Percentiles rank a stretch among this genome's conserved stretches.
These are phyloP conservation scores for Tapirus terrestris DNA, from an alignment of 2,113 vertebrate genomes.

Conservation along the genomic window DNA sequence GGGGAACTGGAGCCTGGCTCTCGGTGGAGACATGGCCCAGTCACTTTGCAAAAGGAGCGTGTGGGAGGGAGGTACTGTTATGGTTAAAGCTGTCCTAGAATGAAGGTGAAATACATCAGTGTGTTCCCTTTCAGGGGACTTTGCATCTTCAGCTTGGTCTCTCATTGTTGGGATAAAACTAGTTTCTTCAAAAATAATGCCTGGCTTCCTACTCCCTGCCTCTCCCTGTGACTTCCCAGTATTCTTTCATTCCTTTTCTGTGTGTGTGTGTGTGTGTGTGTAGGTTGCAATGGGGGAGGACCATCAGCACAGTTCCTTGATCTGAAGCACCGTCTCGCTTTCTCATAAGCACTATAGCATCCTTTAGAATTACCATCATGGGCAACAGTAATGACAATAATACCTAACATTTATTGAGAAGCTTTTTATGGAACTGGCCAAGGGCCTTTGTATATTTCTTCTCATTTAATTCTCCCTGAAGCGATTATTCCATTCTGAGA, in stretches of 20 bases:
- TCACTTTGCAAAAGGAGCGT: no score
- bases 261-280: no score
- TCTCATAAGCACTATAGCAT: no score
- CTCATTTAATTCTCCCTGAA: not conserved
- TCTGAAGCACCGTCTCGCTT: not conserved
- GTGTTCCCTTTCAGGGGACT: not conserved
- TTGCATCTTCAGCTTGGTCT: not conserved
- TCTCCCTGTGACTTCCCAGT: not conserved
- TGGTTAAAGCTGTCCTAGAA: not conserved
- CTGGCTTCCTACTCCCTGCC: not conserved
- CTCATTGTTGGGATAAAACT: no score
- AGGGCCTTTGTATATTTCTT: not conserved
- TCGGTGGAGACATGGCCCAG: no score
- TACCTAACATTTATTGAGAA: not conserved
- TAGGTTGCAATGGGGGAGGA: no score
- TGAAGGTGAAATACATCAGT: not conserved
- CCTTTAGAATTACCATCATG: no score
- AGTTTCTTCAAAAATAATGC: not conserved
- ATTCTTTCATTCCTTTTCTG: no score
- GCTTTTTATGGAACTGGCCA: not conserved
- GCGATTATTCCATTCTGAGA: not conserved
- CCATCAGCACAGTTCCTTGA: not conserved
- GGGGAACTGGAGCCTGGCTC: no score
- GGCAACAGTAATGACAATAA: rapidly evolving
- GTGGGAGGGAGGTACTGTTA: not conserved